These are phyloP conservation scores for Vesta saturnalis DNA, from an alignment of 2,888 invertebrate species.

Conservation along the genomic window DNA sequence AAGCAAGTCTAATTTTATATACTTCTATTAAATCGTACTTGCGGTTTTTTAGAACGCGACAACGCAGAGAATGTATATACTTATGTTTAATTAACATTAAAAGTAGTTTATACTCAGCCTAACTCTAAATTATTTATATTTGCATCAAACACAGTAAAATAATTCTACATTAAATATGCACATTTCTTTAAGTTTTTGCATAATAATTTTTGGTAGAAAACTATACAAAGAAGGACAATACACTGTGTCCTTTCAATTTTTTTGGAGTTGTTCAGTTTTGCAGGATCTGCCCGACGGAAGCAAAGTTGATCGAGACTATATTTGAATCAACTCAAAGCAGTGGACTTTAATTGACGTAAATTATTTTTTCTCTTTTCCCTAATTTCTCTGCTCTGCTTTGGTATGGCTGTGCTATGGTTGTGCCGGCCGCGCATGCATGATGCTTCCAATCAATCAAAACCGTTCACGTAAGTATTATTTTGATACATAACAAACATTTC, in stretches of 20 bases:
- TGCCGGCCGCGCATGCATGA: slow-evolving; percentile 81
- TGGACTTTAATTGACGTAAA: slow-evolving; percentile 73
- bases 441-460: slow-evolving; percentile 75
- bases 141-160: slow-evolving; percentile 32
- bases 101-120: slow-evolving; percentile 31
- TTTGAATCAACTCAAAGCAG: slow-evolving; percentile 49
- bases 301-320: slow-evolving; percentile 57
- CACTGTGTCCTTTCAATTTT: slow-evolving; percentile 25
- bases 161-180: slow-evolving; percentile 31
- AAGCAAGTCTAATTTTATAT: slow-evolving; percentile 48
- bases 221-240: slow-evolving; percentile 21
- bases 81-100: slow-evolving; percentile 9
- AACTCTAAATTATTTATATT: slow-evolving; percentile 32
- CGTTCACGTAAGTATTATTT: slow-evolving; percentile 77
- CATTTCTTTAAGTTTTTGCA: slow-evolving; percentile 36
- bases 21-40: slow-evolving; percentile 18
- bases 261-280: slow-evolving; percentile 35
- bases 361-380: slow-evolving; percentile 78
- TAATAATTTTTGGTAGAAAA: slow-evolving; percentile 30
- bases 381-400: slow-evolving; percentile 86
- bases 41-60: slow-evolving; percentile 22
- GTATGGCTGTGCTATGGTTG: slow-evolving; percentile 81
- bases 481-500: slow-evolving; percentile 49
- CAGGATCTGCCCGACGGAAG: slow-evolving; percentile 54
- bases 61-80: slow-evolving; percentile 21